A percentile compares a stretch with the other conserved stretches of the same genome.
Conservation (phyloP, 1,140 invertebrate species). For the Galleria mellonella region DNA sequence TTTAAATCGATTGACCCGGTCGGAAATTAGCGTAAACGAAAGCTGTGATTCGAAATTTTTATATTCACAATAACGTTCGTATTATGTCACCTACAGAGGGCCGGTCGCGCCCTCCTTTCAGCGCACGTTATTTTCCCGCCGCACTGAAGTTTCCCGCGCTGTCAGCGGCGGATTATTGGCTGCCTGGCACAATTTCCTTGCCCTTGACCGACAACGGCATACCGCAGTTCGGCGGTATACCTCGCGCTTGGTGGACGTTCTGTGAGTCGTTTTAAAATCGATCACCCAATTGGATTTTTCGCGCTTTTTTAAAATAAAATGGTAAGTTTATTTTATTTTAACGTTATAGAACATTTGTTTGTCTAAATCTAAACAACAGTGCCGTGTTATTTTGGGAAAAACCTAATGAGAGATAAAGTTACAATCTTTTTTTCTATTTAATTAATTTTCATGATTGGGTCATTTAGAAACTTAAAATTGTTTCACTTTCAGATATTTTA, state of each 20-base stretch:
- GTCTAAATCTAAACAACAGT: too few relatives aligned
- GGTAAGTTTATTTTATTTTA: conserved; percentile 28
- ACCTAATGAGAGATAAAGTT: too few relatives aligned
- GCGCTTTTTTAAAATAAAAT: conserved; percentile 43
- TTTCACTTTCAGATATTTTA: too few relatives aligned
- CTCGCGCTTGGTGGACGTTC: conserved; percentile 25
- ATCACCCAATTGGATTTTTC: conserved; percentile 6
- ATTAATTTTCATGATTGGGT: too few relatives aligned
- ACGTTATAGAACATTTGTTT: not conserved
- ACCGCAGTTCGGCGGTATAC: conserved; percentile 51
- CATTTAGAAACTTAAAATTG: too few relatives aligned
- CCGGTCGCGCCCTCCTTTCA: too few relatives aligned
- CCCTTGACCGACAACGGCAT: conserved; percentile 50
- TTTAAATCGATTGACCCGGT: too few relatives aligned
- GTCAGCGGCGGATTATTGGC: conserved; percentile 32
- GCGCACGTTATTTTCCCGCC: conserved; percentile 23
- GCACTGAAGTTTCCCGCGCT: conserved; percentile 52
- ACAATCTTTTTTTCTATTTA: too few relatives aligned
- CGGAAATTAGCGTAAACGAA: too few relatives aligned
- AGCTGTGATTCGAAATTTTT: too few relatives aligned
- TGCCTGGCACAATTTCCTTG: conserved; percentile 56
- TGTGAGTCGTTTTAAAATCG: not conserved
- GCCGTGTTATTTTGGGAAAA: too few relatives aligned
- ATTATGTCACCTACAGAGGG: not conserved
- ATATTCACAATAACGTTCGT: too few relatives aligned